Conservation (phyloP, 37 sponge, comb jelly and placozoan genomes). For the Chondrosia reniformis region DNA sequence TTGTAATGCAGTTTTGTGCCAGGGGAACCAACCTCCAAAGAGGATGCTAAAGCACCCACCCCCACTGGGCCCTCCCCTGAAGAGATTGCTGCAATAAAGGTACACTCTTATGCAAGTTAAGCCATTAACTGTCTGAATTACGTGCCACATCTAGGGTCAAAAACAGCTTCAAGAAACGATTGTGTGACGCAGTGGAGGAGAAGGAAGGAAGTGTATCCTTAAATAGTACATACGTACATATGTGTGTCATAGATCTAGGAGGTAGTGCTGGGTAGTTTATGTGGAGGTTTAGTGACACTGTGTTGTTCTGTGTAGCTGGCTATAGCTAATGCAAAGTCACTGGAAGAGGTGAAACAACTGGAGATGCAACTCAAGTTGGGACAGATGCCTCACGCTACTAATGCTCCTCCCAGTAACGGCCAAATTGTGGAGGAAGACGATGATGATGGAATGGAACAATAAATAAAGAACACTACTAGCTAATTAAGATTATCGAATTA, state of each 20-base stretch:
- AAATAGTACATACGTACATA: too few species aligned
- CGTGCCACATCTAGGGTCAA: too few species aligned
- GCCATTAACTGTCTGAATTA: too few species aligned
- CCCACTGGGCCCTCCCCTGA: constrained; percentile 47
- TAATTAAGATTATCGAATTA: too few species aligned
- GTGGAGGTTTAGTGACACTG: constrained; percentile 3
- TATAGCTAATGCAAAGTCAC: constrained; percentile 84
- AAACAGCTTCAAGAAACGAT: too few species aligned
- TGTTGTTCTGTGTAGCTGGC: constrained; percentile 59
- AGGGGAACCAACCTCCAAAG: constrained; percentile 15
- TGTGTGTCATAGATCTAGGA: too few species aligned
- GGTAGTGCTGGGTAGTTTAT: too few species aligned
- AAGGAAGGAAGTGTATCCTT: too few species aligned
- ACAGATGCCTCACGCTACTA: constrained; percentile 40
- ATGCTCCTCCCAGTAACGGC: not conserved
- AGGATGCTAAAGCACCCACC: not conserved
- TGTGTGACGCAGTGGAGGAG: too few species aligned
- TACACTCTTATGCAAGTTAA: not conserved
- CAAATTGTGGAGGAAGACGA: constrained; percentile 12
- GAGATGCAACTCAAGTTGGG: constrained; percentile 82
- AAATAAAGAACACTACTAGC: too few species aligned
- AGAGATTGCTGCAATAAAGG: constrained; percentile 54
- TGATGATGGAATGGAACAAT: constrained; percentile 4
- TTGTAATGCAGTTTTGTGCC: constrained; percentile 34
- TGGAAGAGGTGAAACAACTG: constrained; percentile 88